These are phyloP conservation scores for Tillus elongatus DNA, from an alignment of 2,888 invertebrate genomes.

Conservation along the genomic window DNA sequence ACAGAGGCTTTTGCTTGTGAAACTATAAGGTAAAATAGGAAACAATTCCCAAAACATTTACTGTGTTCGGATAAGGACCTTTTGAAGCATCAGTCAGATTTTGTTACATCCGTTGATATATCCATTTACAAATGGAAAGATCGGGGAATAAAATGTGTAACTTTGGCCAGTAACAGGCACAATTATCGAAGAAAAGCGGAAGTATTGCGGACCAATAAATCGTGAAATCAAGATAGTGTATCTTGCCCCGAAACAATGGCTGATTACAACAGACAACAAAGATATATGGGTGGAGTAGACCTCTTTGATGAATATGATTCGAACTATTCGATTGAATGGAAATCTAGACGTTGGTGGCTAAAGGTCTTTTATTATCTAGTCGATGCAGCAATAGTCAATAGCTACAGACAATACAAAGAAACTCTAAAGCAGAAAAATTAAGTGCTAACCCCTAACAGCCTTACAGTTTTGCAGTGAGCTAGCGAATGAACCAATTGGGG, in stretches of 20 bases:
- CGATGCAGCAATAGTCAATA: not conserved
- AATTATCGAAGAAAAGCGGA: not conserved
- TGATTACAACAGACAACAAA: slow-evolving; percentile 9
- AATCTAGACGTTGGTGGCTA: slow-evolving; percentile 4
- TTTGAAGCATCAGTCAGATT: slow-evolving; percentile 6
- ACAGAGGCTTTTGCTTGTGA: slow-evolving; percentile 5
- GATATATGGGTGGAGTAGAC: slow-evolving; percentile 5
- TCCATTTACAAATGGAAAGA: slow-evolving; percentile 7
- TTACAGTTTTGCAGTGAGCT: not conserved
- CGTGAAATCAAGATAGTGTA: slow-evolving; percentile 3
- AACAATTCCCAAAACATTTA: slow-evolving; percentile 1
- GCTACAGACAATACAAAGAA: slow-evolving; percentile 5
- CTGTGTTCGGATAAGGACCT: slow-evolving; percentile 3
- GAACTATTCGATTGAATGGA: slow-evolving; percentile 4
- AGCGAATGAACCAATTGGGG: not conserved
- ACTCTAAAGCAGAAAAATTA: not conserved
- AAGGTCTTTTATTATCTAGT: slow-evolving; percentile 1
- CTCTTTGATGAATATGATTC: slow-evolving; percentile 7
- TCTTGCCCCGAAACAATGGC: slow-evolving; percentile 1
- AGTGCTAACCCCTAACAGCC: not conserved
- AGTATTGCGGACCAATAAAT: slow-evolving; percentile 5
- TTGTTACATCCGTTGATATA: slow-evolving; percentile 4
- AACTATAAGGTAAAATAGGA: slow-evolving; percentile 5
- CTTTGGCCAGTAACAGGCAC: slow-evolving; percentile 5
- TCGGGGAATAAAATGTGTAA: slow-evolving; percentile 8